These are phyloP conservation scores for Apodemia duryi DNA, from an alignment of 2,888 invertebrate genomes.

Conservation along the genomic window DNA sequence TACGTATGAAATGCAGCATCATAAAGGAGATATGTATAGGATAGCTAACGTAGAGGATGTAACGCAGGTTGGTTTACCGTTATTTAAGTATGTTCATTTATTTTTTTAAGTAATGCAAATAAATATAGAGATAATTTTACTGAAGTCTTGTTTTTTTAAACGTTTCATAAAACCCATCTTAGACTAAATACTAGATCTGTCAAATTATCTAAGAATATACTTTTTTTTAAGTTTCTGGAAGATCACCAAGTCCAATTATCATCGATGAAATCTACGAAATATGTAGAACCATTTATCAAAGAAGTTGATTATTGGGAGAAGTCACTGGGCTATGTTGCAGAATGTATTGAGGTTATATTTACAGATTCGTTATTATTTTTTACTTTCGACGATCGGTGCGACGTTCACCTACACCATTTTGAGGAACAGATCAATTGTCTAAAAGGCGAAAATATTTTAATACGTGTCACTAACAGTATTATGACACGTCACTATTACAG, in stretches of 20 bases:
- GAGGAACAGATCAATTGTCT: too few species aligned
- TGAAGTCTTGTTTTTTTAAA: background rate
- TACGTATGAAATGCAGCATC: conserved; percentile 84
- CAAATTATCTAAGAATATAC: background rate
- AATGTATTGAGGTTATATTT: conserved; percentile 84
- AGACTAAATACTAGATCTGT: too few species aligned
- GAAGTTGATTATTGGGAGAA: conserved; percentile 94
- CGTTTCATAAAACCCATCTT: too few species aligned
- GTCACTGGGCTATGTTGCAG: conserved; percentile 88
- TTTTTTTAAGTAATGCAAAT: background rate
- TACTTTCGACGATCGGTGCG: background rate
- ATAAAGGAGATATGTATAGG: conserved; percentile 83
- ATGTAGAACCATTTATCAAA: conserved; percentile 90
- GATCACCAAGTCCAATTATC: conserved; percentile 91
- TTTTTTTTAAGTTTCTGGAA: conserved; percentile 79
- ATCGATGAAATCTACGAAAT: conserved; percentile 92
- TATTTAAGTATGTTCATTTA: background rate
- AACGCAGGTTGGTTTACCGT: conserved; percentile 70
- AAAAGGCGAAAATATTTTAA: too few species aligned
- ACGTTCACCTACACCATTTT: too few species aligned
- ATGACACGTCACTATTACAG: too few species aligned
- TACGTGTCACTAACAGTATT: too few species aligned
- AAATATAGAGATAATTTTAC: background rate
- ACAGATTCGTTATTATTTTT: background rate
- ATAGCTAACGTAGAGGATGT: conserved; percentile 89